phyloP scores from a whole-genome alignment of 2,797 vertebrate species.

The Sebastes diaconus region DNA sequence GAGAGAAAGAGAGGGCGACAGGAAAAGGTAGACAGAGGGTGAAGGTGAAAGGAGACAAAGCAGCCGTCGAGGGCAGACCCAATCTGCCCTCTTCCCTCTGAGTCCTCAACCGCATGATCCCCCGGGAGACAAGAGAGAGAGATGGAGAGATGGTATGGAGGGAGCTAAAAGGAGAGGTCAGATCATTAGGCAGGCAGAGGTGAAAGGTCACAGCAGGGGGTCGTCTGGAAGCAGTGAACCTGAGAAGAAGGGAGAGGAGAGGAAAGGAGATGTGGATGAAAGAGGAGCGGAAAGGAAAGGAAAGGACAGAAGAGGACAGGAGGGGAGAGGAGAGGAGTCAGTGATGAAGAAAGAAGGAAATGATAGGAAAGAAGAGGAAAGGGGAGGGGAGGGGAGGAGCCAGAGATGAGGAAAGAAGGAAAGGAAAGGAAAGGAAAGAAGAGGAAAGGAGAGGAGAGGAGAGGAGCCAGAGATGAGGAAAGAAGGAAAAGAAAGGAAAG shows the following conservation, averaged over 20 bases:
- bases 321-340: background rate
- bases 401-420: too few species aligned
- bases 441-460: background rate
- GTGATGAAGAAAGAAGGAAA: background rate
- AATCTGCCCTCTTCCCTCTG: slow-evolving; percentile 39
- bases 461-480: too few species aligned
- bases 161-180: slow-evolving; percentile 45
- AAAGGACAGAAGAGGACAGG: background rate
- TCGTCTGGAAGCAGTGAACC: slow-evolving; percentile 13
- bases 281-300: background rate
- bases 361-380: too few species aligned
- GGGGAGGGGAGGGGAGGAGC: background rate
- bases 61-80: slow-evolving; percentile 12
- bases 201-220: slow-evolving; percentile 45
- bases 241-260: background rate
- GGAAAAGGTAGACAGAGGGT: slow-evolving; percentile 34
- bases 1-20: background rate
- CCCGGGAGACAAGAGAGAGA: slow-evolving; percentile 44
- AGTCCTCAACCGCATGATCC: slow-evolving; percentile 45
- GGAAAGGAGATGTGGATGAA: background rate
- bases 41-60: slow-evolving; percentile 69
- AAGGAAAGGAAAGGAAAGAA: too few species aligned
- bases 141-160: slow-evolving; percentile 27
- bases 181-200: slow-evolving; percentile 66
- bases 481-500: too few species aligned